A percentile compares a stretch with the other conserved stretches of the same genome.
Conservation (phyloP, 1,140 invertebrate genomes). For the Adoxophyes honmai region DNA sequence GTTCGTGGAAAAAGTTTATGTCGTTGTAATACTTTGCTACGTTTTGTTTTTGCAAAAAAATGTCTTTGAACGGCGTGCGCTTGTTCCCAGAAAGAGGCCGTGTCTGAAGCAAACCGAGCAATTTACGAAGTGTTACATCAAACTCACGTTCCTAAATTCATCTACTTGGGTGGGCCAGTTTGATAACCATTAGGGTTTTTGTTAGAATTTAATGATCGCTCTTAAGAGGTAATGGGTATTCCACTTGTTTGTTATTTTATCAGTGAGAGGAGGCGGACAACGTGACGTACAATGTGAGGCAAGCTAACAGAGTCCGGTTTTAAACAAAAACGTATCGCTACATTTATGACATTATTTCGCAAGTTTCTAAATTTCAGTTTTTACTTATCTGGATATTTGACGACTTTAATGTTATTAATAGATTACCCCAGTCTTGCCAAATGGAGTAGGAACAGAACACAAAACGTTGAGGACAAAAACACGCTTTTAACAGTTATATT, state of each 20-base stretch:
- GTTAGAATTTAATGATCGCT: constrained; percentile 52
- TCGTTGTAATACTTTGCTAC: constrained; percentile 57
- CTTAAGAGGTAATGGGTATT: constrained; percentile 34
- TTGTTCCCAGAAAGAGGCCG: constrained; percentile 55
- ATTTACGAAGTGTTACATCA: constrained; percentile 66
- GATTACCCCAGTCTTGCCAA: too few relatives aligned
- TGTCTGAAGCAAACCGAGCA: constrained; percentile 46
- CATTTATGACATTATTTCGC: too few relatives aligned
- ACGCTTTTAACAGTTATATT: too few relatives aligned
- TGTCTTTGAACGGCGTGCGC: constrained; percentile 59
- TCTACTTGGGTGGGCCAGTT: constrained; percentile 62
- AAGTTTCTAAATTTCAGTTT: too few relatives aligned
- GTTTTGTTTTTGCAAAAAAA: constrained; percentile 58
- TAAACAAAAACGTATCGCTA: too few relatives aligned
- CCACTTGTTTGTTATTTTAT: constrained; percentile 21
- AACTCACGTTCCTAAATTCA: constrained; percentile 53
- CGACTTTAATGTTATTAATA: too few relatives aligned
- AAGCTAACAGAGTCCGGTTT: too few relatives aligned
- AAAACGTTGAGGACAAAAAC: too few relatives aligned
- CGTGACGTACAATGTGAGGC: too few relatives aligned
- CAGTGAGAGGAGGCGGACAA: too few relatives aligned
- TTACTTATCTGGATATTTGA: too few relatives aligned
- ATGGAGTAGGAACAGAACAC: too few relatives aligned
- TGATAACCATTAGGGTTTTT: constrained; percentile 57
- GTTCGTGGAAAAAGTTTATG: constrained; percentile 65